Evolutionary conservation across 2,113 vertebrate species (phyloP), one percentile per base, ranked within the genome.

Genomic region (Corvus cornix): DNA sequence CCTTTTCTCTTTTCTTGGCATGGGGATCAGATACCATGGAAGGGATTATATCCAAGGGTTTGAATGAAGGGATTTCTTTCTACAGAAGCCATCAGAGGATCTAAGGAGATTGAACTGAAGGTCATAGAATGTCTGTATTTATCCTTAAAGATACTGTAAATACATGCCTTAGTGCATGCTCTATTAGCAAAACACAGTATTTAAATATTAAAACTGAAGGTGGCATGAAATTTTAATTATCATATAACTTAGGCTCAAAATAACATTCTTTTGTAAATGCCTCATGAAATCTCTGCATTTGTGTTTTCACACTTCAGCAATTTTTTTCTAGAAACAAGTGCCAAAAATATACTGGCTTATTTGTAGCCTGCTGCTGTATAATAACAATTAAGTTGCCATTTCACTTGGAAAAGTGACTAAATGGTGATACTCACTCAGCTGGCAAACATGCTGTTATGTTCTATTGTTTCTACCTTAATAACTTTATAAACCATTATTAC

Each of bases 401-500:
- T 95, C 27, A 15, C 58, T 93, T 76, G 84, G 62, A 89, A 62
- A 94, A 91, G 37, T 56, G 62, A 66, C 84, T 92, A 52, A 82
- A 68, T 79, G 53, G 46, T 76, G 78, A 72, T 69, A 75, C 10
- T 93, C 3, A 2, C 39, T 97, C 58, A 93, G n/a, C 85, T 96
- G 84, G 87, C 43, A 82, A 82, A 89, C 15, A 3, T 89, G 44
- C 84, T 77, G 67, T 76, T 63, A 48, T 72, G 44, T 92, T 94
- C 86, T 78, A 5, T 92, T 95, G 79, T 95, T 84, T 60, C 63
- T 62, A 5, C 55, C 56, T 58, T 87, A 89, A 81, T 87, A 75
- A 84, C 84, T 95, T 93, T 75, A 82, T 94, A 91, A 93, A 70
- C 78, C 70, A 78, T 70, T 90, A 77, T 77, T 89, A 56, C 59